Percentiles rank a stretch among this genome's conserved stretches.
Evolutionary conservation across 2,113 vertebrate species (phyloP).

Genomic region (Python bivittatus): DNA sequence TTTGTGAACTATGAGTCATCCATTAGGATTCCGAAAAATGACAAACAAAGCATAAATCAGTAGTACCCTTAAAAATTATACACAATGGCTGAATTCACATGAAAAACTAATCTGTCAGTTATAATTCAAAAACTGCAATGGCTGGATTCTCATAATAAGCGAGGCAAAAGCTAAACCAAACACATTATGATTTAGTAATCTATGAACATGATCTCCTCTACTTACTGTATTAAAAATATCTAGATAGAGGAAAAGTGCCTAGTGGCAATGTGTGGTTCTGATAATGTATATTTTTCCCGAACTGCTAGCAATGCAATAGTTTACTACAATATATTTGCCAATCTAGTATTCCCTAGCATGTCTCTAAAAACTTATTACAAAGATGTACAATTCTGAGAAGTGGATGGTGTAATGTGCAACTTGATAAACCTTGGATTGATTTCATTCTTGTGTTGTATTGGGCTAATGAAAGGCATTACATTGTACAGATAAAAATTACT

Average conservation of each 20-base stretch:
- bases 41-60: neutral
- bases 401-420: conserved; percentile 30
- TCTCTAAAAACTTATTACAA: neutral
- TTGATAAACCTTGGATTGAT: neutral
- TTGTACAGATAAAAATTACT: neutral
- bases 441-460: neutral
- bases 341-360: conserved; percentile 22
- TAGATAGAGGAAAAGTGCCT: neutral
- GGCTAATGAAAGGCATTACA: neutral
- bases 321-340: conserved; percentile 22
- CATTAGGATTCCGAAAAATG: neutral
- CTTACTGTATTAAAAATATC: neutral
- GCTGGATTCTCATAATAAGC: neutral
- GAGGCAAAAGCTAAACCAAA: neutral
- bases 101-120: neutral
- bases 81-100: neutral
- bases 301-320: neutral
- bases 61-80: neutral
- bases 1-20: neutral
- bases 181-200: neutral
- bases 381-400: conserved; percentile 56
- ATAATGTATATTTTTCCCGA: neutral
- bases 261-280: neutral
- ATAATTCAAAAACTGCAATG: neutral
- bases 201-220: neutral